Evolutionary conservation across 1,140 invertebrate genomes (phyloP).

Genomic region (Neodiprion lecontei): DNA sequence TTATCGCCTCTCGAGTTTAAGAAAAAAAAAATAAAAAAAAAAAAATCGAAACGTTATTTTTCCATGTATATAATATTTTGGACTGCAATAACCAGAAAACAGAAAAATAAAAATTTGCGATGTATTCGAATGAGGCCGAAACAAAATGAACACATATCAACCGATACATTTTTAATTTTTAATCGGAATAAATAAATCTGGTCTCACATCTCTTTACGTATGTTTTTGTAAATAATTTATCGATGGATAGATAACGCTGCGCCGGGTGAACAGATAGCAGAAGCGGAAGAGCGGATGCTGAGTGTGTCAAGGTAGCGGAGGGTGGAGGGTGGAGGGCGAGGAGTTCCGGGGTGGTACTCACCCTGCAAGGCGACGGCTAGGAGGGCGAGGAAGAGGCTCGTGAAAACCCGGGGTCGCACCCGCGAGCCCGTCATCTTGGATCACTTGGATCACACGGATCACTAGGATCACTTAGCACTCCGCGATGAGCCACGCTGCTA

Average conservation of each 20-base stretch:
- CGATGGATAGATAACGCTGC: too few relatives aligned
- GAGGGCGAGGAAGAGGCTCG: conserved; percentile 55
- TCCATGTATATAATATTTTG: too few relatives aligned
- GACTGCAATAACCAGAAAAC: neutral
- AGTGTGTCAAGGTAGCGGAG: neutral
- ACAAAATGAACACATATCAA: too few relatives aligned
- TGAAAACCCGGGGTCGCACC: conserved; percentile 53
- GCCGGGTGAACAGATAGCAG: neutral
- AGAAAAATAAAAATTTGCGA: neutral
- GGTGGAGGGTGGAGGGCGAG: neutral
- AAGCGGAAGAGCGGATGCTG: neutral
- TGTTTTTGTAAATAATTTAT: neutral
- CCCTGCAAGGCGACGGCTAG: conserved; percentile 56
- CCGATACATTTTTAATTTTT: too few relatives aligned
- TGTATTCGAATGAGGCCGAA: too few relatives aligned
- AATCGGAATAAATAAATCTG: too few relatives aligned
- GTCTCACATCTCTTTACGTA: neutral
- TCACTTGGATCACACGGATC: conserved; percentile 10
- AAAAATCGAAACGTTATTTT: too few relatives aligned
- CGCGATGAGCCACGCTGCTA: conserved; percentile 54
- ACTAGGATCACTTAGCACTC: conserved; percentile 46
- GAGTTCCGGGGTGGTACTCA: conserved; percentile 42
- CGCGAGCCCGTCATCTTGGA: conserved; percentile 59
- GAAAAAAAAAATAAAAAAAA: too few relatives aligned
- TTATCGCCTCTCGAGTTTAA: too few relatives aligned